A percentile compares a stretch with the other conserved stretches of the same genome.
These are phyloP conservation scores for Heterotis niloticus DNA, from an alignment of 2,113 vertebrate genomes.

Conservation along the genomic window DNA sequence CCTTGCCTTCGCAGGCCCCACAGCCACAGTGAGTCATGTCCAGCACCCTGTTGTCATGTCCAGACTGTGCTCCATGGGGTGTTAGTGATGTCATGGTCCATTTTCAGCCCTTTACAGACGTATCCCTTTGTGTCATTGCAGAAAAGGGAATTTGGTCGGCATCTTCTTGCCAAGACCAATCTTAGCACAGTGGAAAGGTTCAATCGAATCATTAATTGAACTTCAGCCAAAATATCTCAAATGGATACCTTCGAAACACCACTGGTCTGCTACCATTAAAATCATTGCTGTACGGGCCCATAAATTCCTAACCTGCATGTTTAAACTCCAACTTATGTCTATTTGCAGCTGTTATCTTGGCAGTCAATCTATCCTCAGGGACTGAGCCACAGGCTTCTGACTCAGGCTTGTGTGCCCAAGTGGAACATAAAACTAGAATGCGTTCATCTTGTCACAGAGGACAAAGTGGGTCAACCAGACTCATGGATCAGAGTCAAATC, in stretches of 20 bases:
- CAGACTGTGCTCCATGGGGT: not conserved
- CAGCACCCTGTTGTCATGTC: too few species aligned
- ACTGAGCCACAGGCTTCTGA: not conserved
- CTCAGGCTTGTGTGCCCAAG: not conserved
- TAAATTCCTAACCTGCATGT: slow-evolving; percentile 28
- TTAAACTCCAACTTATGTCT: not conserved
- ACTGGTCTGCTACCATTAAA: slow-evolving; percentile 33
- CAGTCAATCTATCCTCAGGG: not conserved
- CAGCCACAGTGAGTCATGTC: slow-evolving; percentile 74
- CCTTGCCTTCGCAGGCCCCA: slow-evolving; percentile 88
- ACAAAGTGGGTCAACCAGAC: not conserved
- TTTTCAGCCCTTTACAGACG: too few species aligned
- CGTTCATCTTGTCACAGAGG: not conserved
- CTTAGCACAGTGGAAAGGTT: too few species aligned
- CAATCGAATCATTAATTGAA: too few species aligned
- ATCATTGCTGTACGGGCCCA: slow-evolving; percentile 29
- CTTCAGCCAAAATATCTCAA: too few species aligned
- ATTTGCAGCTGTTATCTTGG: not conserved
- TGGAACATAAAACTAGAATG: not conserved
- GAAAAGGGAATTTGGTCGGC: too few species aligned
- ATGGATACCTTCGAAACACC: not conserved
- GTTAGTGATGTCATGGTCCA: too few species aligned
- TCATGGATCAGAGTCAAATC: not conserved
- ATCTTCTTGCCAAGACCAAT: too few species aligned
- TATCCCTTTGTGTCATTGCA: too few species aligned